A percentile compares a stretch with the other conserved stretches of the same genome.
Conservation (phyloP, 2,113 vertebrate genomes). For the Dipodomys ordii region DNA sequence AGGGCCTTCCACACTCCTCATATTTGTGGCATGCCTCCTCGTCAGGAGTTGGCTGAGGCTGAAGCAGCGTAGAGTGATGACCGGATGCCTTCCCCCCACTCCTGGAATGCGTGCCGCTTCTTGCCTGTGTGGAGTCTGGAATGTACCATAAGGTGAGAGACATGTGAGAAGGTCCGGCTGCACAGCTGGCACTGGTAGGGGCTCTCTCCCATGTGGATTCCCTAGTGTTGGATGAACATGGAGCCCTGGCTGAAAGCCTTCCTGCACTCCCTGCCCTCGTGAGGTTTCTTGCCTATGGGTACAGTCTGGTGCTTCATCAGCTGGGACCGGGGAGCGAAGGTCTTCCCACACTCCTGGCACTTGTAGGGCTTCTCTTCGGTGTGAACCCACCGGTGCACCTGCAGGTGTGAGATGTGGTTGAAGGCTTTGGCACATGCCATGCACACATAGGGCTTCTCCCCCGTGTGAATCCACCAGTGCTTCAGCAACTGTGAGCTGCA, state of each 20-base stretch:
- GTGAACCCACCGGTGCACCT: conserved; percentile 68
- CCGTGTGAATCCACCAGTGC: conserved; percentile 71
- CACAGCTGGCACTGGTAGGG: conserved; percentile 69
- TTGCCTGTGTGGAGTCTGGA: conserved; percentile 24
- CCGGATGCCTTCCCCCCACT: conserved; percentile 58
- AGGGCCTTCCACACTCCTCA: background rate
- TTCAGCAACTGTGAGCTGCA: conserved; percentile 72
- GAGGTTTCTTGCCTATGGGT: conserved; percentile 77
- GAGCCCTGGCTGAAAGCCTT: conserved; percentile 79
- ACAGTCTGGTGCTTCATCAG: conserved; percentile 67
- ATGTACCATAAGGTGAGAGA: conserved; percentile 66
- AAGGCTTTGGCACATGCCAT: conserved; percentile 75
- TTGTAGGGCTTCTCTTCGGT: conserved; percentile 77
- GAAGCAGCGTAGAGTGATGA: conserved; percentile 26
- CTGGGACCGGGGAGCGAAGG: conserved; percentile 72
- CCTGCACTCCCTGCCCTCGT: conserved; percentile 68
- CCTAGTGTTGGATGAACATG: conserved; percentile 71
- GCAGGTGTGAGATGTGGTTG: conserved; percentile 72
- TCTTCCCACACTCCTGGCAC: conserved; percentile 71
- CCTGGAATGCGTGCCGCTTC: background rate
- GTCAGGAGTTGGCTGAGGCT: background rate
- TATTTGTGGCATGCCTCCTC: background rate
- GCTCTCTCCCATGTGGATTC: conserved; percentile 73
- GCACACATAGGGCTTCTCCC: conserved; percentile 75
- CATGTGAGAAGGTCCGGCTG: conserved; percentile 53